A percentile compares a stretch with the other conserved stretches of the same genome.
These are phyloP conservation scores for Cassiopea xamachana DNA, from an alignment of 30 jellyfish, hydroid and myxozoan genomes.

Conservation along the genomic window DNA sequence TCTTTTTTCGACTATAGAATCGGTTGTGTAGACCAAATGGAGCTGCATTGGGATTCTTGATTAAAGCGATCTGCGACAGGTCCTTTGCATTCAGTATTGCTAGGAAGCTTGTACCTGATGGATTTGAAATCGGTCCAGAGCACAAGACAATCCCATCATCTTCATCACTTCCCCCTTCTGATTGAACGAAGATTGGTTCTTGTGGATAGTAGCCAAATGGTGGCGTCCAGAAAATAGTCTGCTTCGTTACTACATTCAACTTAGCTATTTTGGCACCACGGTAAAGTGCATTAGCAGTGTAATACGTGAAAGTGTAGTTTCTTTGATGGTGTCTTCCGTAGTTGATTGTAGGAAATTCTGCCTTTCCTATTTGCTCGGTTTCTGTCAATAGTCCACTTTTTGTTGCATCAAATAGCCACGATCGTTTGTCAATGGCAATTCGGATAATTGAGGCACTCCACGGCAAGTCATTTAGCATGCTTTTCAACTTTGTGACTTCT, in stretches of 20 bases:
- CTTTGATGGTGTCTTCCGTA: conserved; percentile 52
- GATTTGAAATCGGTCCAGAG: conserved; percentile 65
- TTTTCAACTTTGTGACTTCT: conserved; percentile 23
- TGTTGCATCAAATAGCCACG: conserved; percentile 51
- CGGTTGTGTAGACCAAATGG: conserved; percentile 57
- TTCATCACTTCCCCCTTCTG: conserved; percentile 35
- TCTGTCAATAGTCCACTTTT: conserved; percentile 31
- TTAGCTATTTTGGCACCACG: conserved; percentile 47
- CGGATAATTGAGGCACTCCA: conserved; percentile 60
- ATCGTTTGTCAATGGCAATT: conserved; percentile 51
- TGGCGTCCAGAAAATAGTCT: conserved; percentile 53
- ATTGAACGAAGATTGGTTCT: conserved; percentile 67
- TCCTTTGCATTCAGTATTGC: conserved; percentile 61
- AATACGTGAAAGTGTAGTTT: conserved; percentile 51
- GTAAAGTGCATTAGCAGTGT: conserved; percentile 38
- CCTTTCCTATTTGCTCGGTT: conserved; percentile 43
- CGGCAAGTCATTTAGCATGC: conserved; percentile 14
- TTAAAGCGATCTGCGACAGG: conserved; percentile 58
- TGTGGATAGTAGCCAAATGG: conserved; percentile 71
- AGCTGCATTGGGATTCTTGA: conserved; percentile 64
- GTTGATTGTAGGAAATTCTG: conserved; percentile 52
- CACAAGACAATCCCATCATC: conserved; percentile 63
- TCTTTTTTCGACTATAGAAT: conserved; percentile 19
- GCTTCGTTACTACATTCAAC: conserved; percentile 57
- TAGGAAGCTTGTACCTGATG: conserved; percentile 68